Percentiles rank a stretch among this genome's conserved stretches.
phyloP scores from a whole-genome alignment of 1,140 invertebrate species.

The Zaprionus camerounensis region DNA sequence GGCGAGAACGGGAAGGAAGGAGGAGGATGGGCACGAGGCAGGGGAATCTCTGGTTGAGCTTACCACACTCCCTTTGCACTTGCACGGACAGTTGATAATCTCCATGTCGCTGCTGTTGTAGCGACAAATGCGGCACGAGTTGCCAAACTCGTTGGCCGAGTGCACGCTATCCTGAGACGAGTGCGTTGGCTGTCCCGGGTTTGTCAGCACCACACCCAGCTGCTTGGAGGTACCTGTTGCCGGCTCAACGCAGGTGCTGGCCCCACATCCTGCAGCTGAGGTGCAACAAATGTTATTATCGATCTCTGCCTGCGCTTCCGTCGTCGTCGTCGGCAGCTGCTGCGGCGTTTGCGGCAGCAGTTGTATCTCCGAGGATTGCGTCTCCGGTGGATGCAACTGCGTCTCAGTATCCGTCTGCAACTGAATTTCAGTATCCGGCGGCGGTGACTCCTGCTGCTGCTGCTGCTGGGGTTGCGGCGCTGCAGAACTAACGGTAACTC shows the following conservation, averaged over 20 bases:
- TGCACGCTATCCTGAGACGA: slow-evolving; percentile 48
- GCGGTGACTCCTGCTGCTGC: background rate
- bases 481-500: slow-evolving; percentile 25
- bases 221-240: slow-evolving; percentile 2
- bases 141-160: slow-evolving; percentile 69
- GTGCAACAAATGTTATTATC: background rate
- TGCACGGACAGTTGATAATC: slow-evolving; percentile 72
- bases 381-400: no score
- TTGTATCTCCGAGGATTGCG: no score
- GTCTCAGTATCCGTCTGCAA: no score
- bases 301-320: background rate
- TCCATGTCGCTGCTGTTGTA: slow-evolving; percentile 76
- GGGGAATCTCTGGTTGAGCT: slow-evolving; percentile 17
- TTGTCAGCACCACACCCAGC: slow-evolving; percentile 17
- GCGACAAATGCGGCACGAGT: slow-evolving; percentile 79
- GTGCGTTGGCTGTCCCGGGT: background rate
- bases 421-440: no score
- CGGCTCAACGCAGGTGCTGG: background rate
- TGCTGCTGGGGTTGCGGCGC: background rate
- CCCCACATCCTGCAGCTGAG: background rate
- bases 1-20: background rate
- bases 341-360: background rate
- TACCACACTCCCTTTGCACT: slow-evolving; percentile 79
- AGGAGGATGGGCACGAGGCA: background rate
- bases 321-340: background rate